Evolutionary conservation across 2,113 vertebrate genomes (phyloP).

Genomic region (Anolis carolinensis): DNA sequence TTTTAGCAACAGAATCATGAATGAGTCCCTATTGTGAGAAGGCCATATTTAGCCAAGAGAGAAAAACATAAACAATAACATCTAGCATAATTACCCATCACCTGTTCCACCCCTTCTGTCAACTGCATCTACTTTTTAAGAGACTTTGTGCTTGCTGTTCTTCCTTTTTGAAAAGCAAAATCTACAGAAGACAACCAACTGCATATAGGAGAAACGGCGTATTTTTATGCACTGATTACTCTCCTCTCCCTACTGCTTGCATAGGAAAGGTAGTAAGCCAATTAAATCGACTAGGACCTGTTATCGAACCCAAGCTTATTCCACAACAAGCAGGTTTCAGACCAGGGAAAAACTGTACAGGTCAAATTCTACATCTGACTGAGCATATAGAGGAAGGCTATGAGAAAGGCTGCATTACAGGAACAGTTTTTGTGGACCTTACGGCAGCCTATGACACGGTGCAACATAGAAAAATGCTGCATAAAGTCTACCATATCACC

Average conservation of each 20-base stretch:
- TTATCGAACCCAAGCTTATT: no score
- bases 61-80: not conserved
- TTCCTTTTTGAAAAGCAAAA: not conserved
- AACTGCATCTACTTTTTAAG: slow-evolving; percentile 9
- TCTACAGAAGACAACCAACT: not conserved
- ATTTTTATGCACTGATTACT: not conserved
- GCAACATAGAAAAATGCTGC: no score
- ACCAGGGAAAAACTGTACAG: no score
- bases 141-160: not conserved
- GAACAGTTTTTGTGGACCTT: no score
- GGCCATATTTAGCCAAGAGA: not conserved
- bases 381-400: no score
- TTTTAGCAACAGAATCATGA: not conserved
- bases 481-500: no score
- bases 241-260: not conserved
- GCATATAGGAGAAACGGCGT: not conserved
- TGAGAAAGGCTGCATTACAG: no score
- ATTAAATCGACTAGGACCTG: no score
- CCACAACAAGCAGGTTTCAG: no score
- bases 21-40: not conserved
- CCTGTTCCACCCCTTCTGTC: slow-evolving; percentile 12
- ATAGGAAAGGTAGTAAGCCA: not conserved
- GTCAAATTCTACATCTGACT: no score
- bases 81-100: not conserved
- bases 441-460: no score